Evolutionary conservation across 2,888 invertebrate genomes (phyloP), one percentile per base, ranked within the genome.

Genomic region (Chrysolina oricalcia): DNA sequence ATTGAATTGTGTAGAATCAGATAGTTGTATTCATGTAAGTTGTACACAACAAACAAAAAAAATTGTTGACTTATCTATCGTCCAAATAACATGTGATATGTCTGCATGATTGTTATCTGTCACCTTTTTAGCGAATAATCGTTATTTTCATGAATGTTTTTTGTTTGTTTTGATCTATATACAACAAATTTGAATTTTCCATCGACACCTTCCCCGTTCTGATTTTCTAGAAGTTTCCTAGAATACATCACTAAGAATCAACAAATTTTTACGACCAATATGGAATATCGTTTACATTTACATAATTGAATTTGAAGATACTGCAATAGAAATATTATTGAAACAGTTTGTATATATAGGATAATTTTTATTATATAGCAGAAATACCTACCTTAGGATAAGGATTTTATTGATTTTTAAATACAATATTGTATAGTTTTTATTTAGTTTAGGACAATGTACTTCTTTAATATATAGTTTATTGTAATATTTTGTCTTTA

Each of bases 401-500:
- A 82, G 82, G 80, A 82, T 84, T 84, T 83, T 82, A 84, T 83
- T 84, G 83, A 84, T 83, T 85, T 81, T 83, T 81, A 82, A 82
- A 81, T 81, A 83, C 77, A 83, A 82, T 83, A 85, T 84, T 86
- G 86, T 86, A 86, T 85, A 86, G 84, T 81, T 86, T 85, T 85
- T 86, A 85, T 86, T 84, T 85, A 85, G 85, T 79, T 81, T 86
- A 86, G 85, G 85, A 84, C 82, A 81, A 84, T 82, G 86, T 85
- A 86, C 84, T 86, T 80, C 80, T 86, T 86, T 85, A 86, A 83
- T 85, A 86, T 85, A 86, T 85, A 86, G 86, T 86, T 86, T 86
- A 86, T 85, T 86, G 86, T 86, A 86, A 86, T 86, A 86, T 86
- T 86, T 86, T 85, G 85, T 86, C 86, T 85, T 85, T 85, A 83